Evolutionary conservation across 2,113 vertebrate genomes (phyloP).

Genomic region (Hippotragus niger): DNA sequence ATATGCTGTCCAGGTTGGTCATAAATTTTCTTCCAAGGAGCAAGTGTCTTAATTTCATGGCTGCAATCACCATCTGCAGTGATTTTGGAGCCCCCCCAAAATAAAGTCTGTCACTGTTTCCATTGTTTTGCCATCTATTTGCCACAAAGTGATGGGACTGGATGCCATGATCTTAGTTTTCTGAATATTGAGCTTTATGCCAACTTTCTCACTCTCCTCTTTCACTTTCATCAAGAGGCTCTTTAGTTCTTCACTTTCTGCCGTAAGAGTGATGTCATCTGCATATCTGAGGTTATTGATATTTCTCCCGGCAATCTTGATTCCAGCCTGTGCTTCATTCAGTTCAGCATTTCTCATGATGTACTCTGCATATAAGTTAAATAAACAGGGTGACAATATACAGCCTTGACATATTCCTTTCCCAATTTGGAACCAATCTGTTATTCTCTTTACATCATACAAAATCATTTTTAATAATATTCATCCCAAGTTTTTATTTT

Average conservation of each 20-base stretch:
- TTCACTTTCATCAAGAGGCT: neutral
- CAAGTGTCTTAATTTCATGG: neutral
- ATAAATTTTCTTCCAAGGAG: neutral
- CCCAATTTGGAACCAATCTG: neutral
- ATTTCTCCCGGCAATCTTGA: neutral
- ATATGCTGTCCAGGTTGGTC: neutral
- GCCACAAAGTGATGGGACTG: neutral
- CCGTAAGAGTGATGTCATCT: neutral
- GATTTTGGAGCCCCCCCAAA: neutral
- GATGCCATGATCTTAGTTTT: neutral
- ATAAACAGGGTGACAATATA: neutral
- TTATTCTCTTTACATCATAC: neutral
- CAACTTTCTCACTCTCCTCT: neutral
- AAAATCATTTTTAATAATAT: neutral
- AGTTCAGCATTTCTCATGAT: neutral
- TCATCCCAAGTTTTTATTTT: neutral
- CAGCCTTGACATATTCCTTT: neutral
- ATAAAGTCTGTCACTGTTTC: neutral
- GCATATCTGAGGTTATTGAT: neutral
- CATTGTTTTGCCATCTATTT: neutral
- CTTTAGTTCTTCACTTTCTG: neutral
- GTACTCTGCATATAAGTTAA: neutral
- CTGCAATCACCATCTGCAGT: neutral
- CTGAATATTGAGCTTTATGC: neutral
- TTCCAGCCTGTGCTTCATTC: neutral